Base-by-base conservation (phyloP, 2,797 vertebrate species). In the Sebastes hubbsi region DNA sequence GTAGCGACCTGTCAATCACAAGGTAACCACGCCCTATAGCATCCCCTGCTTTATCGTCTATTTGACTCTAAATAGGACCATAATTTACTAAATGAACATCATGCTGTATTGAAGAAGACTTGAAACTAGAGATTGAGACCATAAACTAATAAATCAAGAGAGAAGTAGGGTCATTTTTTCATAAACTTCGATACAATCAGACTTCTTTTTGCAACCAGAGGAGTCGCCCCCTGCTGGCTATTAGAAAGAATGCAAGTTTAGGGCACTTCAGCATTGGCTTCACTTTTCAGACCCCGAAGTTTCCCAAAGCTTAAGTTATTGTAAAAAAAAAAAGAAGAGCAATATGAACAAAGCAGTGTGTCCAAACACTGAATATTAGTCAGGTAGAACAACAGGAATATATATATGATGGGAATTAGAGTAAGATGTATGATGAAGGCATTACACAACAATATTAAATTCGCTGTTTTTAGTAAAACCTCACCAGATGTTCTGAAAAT, bases 401-500 rank as follows among this genome's bases (percentile, higher is more conserved):
- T 68, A 20, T 9, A 62, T 27, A 71, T 38, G 34, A 34, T 55
- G n/a, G 9, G 11, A 22, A 24, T n/a, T 20, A 11, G n/a, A 27
- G 18, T 49, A 20, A 49, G 30, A 66, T 60, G 4, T 22, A 62
- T 63, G 20, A 60, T 54, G 24, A 58, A 38, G 11, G 4, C 16
- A 10, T 72, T 52, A 46, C 4, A 61, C 29, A 75, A 71, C 8
- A 66, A 55, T 64, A 46, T 80, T 74, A 55, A 6, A 56, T 63
- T 64, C 63, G 30, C 30, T 56, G 22, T 9, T 71, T 72, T 73
- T 70, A 7, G 34, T 58, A 36, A 75, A 82, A 72, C 24, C 42
- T 72, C 25, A 76, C 56, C 76, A 86, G 83, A 88, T 85, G 85
- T 79, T 77, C 65, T 68, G 38, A 67, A 80, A 73, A 84, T 76